Evolutionary conservation across 2,888 invertebrate genomes (phyloP), one percentile per base, ranked within the genome.

Genomic region (Xestoiulus laeticollis): DNA sequence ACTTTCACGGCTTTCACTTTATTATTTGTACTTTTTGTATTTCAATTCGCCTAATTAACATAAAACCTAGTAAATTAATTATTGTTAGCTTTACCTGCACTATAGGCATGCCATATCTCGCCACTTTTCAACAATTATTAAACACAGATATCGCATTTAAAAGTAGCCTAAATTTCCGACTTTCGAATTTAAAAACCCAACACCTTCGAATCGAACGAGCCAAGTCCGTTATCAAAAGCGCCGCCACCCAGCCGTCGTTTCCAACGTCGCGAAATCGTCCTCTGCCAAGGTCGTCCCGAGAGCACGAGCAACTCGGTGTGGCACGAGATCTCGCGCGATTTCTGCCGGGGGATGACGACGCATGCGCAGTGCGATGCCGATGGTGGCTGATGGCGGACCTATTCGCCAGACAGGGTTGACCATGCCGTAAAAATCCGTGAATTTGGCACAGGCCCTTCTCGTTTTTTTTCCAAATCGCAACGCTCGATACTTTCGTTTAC

Each of bases 351-450:
- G 68, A 10, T 4, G 8, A 10, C 1, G 26, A 43, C 68, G 68
- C 68, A 19, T 68, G 68, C 68, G 68, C 68, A 68, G 22, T 68
- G 22, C 6, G 68, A n/a, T 10, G 68, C 68, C 68, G 19, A 43
- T 84, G 84, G 43, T 33, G 84, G 84, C n/a, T 14, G 84, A 84
- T 84, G 84, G 84, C 84, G 84, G 84, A 19, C 43, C n/a, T 16
- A 19, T 84, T 84, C 33, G 68, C 68, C 22, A 33, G 33, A 84
- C 43, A 3, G 1, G 84, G 0, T 43, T 84, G 84, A 33, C 84
- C 84, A 84, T 84, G 84, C 84, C 84, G 33, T 84, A 43, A 84
- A n/a, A n/a, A 33, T 32, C 87, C 14, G 3, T 19, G 10, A 12
- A 68, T 12, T 87, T n/a, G 19, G 10, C 32, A n/a, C 33, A n/a